phyloP scores from a whole-genome alignment of 2,888 invertebrate species.

The Drosophila dives region DNA sequence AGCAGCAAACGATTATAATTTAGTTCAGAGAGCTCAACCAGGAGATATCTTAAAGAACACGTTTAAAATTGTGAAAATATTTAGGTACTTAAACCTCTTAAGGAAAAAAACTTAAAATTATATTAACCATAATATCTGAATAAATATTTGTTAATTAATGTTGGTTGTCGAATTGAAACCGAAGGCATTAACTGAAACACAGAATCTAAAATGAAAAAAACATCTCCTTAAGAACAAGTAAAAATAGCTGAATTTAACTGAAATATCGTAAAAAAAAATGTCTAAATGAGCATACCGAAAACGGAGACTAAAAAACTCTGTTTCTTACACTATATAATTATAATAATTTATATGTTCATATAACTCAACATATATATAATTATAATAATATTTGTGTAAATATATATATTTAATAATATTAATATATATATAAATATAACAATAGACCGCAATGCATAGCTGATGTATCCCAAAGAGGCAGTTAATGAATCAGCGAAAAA shows the following conservation, averaged over 20 bases:
- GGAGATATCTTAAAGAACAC: not conserved
- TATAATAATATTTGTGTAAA: not conserved
- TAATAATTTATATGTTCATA: not conserved
- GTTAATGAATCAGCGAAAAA: constrained; percentile 36
- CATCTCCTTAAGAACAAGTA: too few relatives aligned
- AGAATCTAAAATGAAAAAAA: too few relatives aligned
- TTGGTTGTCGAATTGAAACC: not conserved
- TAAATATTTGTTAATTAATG: too few relatives aligned
- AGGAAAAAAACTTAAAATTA: not conserved
- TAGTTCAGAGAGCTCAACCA: not conserved
- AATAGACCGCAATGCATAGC: not conserved
- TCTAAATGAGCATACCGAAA: not conserved
- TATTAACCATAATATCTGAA: not conserved
- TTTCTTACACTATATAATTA: not conserved
- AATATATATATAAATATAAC: not conserved
- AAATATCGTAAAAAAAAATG: too few relatives aligned
- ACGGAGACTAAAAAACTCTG: too few relatives aligned
- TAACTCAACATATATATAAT: not conserved
- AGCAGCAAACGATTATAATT: too few relatives aligned
- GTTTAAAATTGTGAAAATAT: not conserved
- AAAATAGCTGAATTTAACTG: not conserved
- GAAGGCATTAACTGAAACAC: not conserved
- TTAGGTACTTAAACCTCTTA: not conserved
- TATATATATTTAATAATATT: not conserved
- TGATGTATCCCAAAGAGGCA: not conserved